Evolutionary conservation across 2,113 vertebrate species (phyloP).

Genomic region (Chitala chitala): DNA sequence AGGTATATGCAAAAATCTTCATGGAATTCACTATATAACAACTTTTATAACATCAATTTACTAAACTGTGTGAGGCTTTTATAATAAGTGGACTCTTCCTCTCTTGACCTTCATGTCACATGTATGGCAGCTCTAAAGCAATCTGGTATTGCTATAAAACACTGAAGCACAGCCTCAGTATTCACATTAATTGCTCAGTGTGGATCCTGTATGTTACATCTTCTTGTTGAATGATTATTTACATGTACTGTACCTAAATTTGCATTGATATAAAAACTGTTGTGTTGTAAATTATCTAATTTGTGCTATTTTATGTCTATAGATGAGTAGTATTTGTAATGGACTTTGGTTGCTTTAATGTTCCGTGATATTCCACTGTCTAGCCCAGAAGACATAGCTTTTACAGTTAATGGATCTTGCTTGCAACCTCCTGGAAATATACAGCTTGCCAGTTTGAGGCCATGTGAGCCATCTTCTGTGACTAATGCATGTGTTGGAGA

Average conservation of each 20-base stretch:
- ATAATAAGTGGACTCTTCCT: conserved; percentile 52
- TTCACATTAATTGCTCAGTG: conserved; percentile 61
- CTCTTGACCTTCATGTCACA: conserved; percentile 50
- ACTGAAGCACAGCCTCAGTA: conserved; percentile 46
- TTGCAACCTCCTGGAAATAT: neutral
- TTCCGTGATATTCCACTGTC: conserved; percentile 31
- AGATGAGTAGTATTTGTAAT: conserved; percentile 48
- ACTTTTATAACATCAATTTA: too few relatives aligned
- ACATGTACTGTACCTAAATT: neutral
- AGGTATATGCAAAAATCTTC: too few relatives aligned
- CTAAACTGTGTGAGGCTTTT: too few relatives aligned
- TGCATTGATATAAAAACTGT: conserved; percentile 26
- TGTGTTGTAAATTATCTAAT: conserved; percentile 28
- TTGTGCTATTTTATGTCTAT: too few relatives aligned
- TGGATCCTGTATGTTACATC: conserved; percentile 36
- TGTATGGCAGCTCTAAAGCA: conserved; percentile 43
- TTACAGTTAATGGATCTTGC: neutral
- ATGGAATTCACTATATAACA: too few relatives aligned
- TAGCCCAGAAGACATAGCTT: conserved; percentile 22
- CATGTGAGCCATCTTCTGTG: neutral
- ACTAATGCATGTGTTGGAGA: neutral
- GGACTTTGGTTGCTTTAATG: conserved; percentile 47
- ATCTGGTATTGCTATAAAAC: conserved; percentile 53
- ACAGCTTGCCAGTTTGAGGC: neutral
- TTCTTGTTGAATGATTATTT: too few relatives aligned